Evolutionary conservation across 2,797 vertebrate species (phyloP).

Genomic region (Silurus lanzhouensis): DNA sequence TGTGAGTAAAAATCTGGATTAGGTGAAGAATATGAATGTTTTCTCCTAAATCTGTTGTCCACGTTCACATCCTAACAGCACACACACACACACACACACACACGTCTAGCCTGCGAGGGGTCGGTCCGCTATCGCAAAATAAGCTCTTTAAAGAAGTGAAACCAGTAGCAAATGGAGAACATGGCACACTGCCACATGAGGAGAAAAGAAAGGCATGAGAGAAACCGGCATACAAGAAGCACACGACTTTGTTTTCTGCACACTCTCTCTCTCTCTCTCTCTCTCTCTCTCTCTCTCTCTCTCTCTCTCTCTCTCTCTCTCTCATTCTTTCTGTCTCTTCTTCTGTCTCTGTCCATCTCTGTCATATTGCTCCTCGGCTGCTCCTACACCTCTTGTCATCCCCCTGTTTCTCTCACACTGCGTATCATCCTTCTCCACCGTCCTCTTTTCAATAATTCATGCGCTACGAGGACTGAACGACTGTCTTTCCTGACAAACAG

Average conservation of each 20-base stretch:
- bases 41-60: background rate
- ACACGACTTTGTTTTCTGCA: conserved; percentile 24
- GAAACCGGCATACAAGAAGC: conserved; percentile 43
- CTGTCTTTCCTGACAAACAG: conserved; percentile 60
- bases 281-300: conserved; percentile 36
- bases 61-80: conserved; percentile 25
- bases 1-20: background rate
- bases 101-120: conserved; percentile 20
- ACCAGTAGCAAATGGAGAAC: conserved; percentile 45
- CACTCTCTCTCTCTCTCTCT: conserved; percentile 27
- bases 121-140: background rate
- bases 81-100: conserved; percentile 12
- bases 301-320: conserved; percentile 32
- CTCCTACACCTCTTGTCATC: conserved; percentile 54
- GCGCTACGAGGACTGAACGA: conserved; percentile 54
- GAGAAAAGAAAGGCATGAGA: conserved; percentile 42
- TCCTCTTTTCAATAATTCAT: conserved; percentile 60
- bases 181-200: conserved; percentile 41
- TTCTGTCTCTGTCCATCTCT: conserved; percentile 48
- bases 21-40: conserved; percentile 14
- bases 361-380: conserved; percentile 49
- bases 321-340: conserved; percentile 30
- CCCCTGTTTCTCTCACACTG: conserved; percentile 46
- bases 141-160: conserved; percentile 43
- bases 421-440: conserved; percentile 54